Conservation (phyloP, 2,113 vertebrate species). For the Pygoscelis antarcticus region DNA sequence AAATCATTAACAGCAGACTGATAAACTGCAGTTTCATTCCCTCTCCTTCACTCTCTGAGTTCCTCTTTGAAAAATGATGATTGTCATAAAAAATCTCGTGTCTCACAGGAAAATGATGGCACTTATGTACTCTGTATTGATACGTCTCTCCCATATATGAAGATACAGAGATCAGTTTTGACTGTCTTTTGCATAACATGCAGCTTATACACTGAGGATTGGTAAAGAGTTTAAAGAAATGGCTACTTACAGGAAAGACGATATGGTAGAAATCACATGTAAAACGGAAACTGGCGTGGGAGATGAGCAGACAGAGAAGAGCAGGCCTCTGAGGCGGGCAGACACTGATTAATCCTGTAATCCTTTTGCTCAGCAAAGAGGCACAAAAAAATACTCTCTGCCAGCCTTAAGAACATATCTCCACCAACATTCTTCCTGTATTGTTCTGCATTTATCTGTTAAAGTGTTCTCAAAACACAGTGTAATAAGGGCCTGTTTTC, state of each 20-base stretch:
- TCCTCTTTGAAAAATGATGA: not conserved
- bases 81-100: not conserved
- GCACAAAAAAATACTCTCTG: not conserved
- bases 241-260: not conserved
- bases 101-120: not conserved
- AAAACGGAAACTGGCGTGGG: not conserved
- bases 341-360: not conserved
- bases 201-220: not conserved
- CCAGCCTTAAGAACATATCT: not conserved
- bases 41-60: not conserved
- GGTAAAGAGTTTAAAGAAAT: not conserved
- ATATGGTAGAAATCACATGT: not conserved
- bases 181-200: not conserved
- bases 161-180: not conserved
- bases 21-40: not conserved
- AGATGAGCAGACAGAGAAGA: not conserved
- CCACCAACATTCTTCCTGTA: not conserved
- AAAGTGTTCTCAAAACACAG: not conserved
- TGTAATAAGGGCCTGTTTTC: not conserved
- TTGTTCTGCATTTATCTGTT: not conserved
- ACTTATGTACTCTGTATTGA: not conserved
- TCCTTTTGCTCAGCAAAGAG: not conserved
- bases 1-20: not conserved
- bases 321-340: not conserved
- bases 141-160: not conserved